Percentiles rank a stretch among this genome's conserved stretches.
These are phyloP conservation scores for Larimichthys polyactis DNA, from an alignment of 2,113 vertebrate genomes.

Conservation along the genomic window DNA sequence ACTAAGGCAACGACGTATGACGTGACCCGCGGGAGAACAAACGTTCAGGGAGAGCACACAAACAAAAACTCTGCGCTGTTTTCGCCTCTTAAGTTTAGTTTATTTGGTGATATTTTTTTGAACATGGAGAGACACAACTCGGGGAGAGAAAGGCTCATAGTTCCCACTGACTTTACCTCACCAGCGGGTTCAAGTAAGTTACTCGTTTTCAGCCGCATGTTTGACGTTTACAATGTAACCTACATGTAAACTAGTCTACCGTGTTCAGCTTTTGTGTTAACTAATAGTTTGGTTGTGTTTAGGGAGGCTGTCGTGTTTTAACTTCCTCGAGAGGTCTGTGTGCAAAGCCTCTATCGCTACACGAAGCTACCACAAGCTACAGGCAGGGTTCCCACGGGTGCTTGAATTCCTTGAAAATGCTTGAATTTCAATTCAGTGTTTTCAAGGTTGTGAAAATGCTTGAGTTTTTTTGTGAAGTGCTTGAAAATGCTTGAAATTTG, in stretches of 20 bases:
- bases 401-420: too few relatives aligned
- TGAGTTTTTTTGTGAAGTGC: too few relatives aligned
- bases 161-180: conserved; percentile 72
- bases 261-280: neutral
- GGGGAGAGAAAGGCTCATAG: conserved; percentile 65
- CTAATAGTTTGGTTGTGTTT: neutral
- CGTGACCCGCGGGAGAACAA: conserved; percentile 48
- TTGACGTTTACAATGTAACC: neutral
- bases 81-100: neutral
- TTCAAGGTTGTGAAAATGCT: too few relatives aligned
- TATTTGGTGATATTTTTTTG: neutral
- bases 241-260: too few relatives aligned
- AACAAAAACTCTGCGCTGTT: neutral
- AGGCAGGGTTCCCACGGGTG: too few relatives aligned
- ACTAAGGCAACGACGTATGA: conserved; percentile 49
- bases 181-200: conserved; percentile 64
- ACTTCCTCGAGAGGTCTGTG: neutral
- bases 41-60: neutral
- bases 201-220: fast-evolving
- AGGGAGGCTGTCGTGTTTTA: neutral
- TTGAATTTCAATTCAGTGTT: too few relatives aligned
- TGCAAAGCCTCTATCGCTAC: neutral
- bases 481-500: too few relatives aligned
- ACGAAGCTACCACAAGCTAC: neutral
- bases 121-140: conserved; percentile 62